Conservation (phyloP, 1,140 invertebrate genomes). For the Halesus radiatus region DNA sequence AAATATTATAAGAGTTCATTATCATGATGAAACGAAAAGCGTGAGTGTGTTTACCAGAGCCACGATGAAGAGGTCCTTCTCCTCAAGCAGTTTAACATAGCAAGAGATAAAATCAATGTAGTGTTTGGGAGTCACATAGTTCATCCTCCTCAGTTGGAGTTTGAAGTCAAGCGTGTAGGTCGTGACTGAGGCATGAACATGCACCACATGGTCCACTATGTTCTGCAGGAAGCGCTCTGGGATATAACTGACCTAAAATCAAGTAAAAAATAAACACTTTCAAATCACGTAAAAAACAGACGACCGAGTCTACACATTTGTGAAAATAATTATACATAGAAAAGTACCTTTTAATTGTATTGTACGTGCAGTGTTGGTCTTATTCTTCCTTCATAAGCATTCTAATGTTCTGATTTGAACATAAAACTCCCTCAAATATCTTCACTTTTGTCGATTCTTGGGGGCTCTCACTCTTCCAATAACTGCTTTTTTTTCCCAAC, state of each 20-base stretch:
- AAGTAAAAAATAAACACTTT: not conserved
- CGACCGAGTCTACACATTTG: too few relatives aligned
- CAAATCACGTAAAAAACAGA: too few relatives aligned
- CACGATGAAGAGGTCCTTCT: constrained; percentile 77
- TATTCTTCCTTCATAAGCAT: too few relatives aligned
- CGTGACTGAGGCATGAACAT: constrained; percentile 83
- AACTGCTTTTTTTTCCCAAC: too few relatives aligned
- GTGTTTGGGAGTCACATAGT: constrained; percentile 92
- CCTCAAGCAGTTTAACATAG: constrained; percentile 81
- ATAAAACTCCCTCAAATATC: too few relatives aligned
- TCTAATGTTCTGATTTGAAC: too few relatives aligned
- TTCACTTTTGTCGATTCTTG: too few relatives aligned
- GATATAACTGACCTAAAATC: constrained; percentile 72
- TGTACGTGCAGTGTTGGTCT: too few relatives aligned
- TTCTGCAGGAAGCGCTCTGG: constrained; percentile 75
- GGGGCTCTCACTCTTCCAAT: too few relatives aligned
- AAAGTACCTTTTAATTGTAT: too few relatives aligned
- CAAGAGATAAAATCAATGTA: constrained; percentile 88
- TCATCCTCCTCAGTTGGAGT: constrained; percentile 79
- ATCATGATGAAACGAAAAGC: not conserved
- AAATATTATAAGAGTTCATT: too few relatives aligned
- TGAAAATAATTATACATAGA: too few relatives aligned
- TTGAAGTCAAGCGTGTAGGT: constrained; percentile 81
- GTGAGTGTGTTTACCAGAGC: constrained; percentile 69
- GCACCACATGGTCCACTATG: constrained; percentile 86